These are phyloP conservation scores for Hyposoter dolosus DNA, from an alignment of 2,888 invertebrate species.

Conservation along the genomic window DNA sequence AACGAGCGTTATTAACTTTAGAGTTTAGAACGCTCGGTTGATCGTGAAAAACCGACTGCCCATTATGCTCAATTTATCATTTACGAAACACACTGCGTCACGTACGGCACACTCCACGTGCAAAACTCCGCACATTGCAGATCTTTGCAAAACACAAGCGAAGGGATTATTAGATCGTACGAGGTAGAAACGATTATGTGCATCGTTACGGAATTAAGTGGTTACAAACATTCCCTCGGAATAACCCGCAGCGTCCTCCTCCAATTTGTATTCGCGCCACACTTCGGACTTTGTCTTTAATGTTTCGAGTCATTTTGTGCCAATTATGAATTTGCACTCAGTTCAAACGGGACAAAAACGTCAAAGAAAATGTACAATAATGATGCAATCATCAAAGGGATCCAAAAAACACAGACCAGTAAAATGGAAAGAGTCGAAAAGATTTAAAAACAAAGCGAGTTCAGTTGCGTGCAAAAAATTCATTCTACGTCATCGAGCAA, in stretches of 20 bases:
- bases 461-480: too few species aligned
- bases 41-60: conserved; percentile 48
- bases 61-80: conserved; percentile 59
- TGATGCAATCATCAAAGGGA: not conserved
- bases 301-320: conserved; percentile 37
- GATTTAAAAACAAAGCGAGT: too few species aligned
- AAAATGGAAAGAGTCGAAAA: too few species aligned
- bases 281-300: conserved; percentile 6
- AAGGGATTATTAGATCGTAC: conserved; percentile 51
- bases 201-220: conserved; percentile 41
- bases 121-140: conserved; percentile 13
- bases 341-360: conserved; percentile 2
- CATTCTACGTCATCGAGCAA: not conserved
- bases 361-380: not conserved
- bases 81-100: conserved; percentile 47
- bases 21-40: conserved; percentile 30
- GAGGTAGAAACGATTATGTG: conserved; percentile 41
- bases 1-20: conserved; percentile 47
- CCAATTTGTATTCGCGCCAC: not conserved
- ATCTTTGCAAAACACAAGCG: conserved; percentile 44
- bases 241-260: not conserved
- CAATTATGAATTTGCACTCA: conserved; percentile 35
- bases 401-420: not conserved
- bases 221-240: conserved; percentile 22
- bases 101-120: conserved; percentile 28